phyloP scores from a whole-genome alignment of 2,797 vertebrate genomes.

The Sparidentex hasta region DNA sequence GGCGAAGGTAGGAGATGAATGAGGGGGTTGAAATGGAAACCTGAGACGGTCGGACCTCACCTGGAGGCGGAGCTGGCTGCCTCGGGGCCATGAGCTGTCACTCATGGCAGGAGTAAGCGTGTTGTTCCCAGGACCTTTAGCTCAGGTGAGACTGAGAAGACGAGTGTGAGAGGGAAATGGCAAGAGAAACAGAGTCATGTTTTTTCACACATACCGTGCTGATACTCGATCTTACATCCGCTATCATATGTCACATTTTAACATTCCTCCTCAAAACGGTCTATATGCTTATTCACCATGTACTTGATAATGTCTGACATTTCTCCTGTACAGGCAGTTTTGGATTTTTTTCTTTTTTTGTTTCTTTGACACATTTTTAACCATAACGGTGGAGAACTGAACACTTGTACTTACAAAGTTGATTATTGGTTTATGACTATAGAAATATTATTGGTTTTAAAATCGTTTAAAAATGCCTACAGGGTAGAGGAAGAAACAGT shows the following conservation, averaged over 20 bases:
- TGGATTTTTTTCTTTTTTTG: background rate
- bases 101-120: slow-evolving; percentile 55
- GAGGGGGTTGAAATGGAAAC: slow-evolving; percentile 59
- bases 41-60: slow-evolving; percentile 73
- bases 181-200: slow-evolving; percentile 49
- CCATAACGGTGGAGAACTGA: background rate
- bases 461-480: background rate
- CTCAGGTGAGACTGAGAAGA: slow-evolving; percentile 73
- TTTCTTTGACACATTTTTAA: background rate
- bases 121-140: slow-evolving; percentile 83
- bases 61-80: slow-evolving; percentile 74
- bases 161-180: slow-evolving; percentile 36
- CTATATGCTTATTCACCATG: background rate
- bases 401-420: background rate
- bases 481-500: background rate
- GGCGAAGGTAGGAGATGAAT: slow-evolving; percentile 59
- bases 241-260: slow-evolving; percentile 24
- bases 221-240: slow-evolving; percentile 49
- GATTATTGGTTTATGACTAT: background rate
- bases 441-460: background rate
- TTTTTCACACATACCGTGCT: slow-evolving; percentile 37
- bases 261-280: slow-evolving; percentile 7
- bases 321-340: background rate
- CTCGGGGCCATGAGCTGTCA: slow-evolving; percentile 80
- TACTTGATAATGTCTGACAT: background rate